phyloP scores from a whole-genome alignment of 1,140 invertebrate genomes.

The Bombus impatiens region DNA sequence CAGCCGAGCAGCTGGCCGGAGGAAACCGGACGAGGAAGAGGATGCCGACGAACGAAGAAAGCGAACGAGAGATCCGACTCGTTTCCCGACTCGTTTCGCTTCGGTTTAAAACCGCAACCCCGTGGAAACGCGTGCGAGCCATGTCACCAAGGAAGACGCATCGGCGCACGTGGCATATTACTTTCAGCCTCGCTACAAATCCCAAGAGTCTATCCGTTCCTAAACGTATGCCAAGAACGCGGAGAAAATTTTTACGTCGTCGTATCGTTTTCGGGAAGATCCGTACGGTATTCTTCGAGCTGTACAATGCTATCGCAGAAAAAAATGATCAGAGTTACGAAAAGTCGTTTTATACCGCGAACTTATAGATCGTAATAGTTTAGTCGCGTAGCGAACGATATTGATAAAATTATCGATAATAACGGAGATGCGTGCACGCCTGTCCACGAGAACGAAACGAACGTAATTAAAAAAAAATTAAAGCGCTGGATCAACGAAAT shows the following conservation, averaged over 20 bases:
- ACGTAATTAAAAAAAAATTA: too few relatives aligned
- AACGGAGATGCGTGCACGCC: too few relatives aligned
- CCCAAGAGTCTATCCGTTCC: not conserved
- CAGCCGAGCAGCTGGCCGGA: conserved; percentile 39
- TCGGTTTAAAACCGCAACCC: conserved; percentile 39
- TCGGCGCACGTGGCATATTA: conserved; percentile 60
- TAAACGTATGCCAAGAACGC: too few relatives aligned
- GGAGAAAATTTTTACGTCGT: not conserved
- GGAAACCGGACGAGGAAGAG: conserved; percentile 55
- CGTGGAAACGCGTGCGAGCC: conserved; percentile 17
- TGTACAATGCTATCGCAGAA: fast-evolving
- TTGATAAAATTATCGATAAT: too few relatives aligned
- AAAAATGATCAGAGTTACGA: too few relatives aligned
- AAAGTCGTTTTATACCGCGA: too few relatives aligned
- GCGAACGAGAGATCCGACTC: conserved; percentile 29
- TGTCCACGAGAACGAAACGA: too few relatives aligned
- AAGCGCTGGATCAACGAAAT: too few relatives aligned
- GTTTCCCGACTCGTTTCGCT: conserved; percentile 39
- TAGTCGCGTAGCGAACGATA: fast-evolving
- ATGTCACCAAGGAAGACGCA: not conserved
- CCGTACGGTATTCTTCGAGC: too few relatives aligned
- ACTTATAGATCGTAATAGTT: too few relatives aligned
- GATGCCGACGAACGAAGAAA: conserved; percentile 30
- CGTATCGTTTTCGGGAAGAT: not conserved
- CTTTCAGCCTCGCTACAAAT: conserved; percentile 48